Evolutionary conservation across 35 echinoderm and acorn worm genomes (phyloP), one percentile per base, ranked within the genome.

Genomic region (Holothuria glaberrima): DNA sequence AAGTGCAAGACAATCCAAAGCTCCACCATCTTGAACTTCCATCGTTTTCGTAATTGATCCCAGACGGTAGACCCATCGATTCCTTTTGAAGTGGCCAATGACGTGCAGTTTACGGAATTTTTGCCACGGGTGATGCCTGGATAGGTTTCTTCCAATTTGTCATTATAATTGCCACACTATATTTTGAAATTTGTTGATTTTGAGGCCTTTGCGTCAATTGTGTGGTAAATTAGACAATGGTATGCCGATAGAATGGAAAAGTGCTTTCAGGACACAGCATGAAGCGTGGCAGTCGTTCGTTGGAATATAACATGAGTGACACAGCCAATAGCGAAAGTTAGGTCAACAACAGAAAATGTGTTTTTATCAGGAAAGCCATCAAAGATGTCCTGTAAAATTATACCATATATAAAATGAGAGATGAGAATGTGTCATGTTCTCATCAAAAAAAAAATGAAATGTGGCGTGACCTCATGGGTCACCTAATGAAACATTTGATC

Each of bases 211-310:
- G n/a, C 74, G 25, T 48, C 74, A 78, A 48, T 48, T 78, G 38
- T 78, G 74, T 26, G 74, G 74, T 78, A 78, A 78, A 78, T 78
- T 78, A 78, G 22, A 78, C 74, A 48, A 78, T 78, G 44, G 74
- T n/a, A 48, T 78, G 25, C 50, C 50, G 7, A 21, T 41, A 24
- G 74, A 78, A 78, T 38, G 74, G 74, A 78, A 78, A 78, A 24
- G 71, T 30, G 36, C 44, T 78, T 48, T 17, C 35, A 78, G 9
- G 50, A 28, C 74, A 30, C 74, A 78, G 74, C 44, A 17, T 45
- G 74, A 48, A 6, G 35, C 20, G 38, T 48, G 74, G 38, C 38
- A 78, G 74, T 48, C 26, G 14, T 20, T 73, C 5, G n/a, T 48
- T 41, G 3, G 18, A 14, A 12, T 30, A 74, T 74, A 35, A 54